Percentiles rank a stretch among this genome's conserved stretches.
Evolutionary conservation across 2,113 vertebrate species (phyloP).

Genomic region (Megalops atlanticus): DNA sequence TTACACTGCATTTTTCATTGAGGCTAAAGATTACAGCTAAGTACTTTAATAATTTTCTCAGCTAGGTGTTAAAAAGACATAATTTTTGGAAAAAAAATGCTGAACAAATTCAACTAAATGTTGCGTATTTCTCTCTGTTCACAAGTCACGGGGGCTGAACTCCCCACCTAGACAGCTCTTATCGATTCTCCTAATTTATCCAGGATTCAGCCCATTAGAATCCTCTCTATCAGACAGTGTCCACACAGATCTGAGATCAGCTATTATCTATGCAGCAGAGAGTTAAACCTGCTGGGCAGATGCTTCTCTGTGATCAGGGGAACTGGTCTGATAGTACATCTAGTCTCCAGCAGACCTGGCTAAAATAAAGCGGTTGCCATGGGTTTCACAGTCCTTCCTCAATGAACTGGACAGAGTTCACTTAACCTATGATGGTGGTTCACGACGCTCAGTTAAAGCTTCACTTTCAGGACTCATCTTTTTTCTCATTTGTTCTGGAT

Average conservation of each 20-base stretch:
- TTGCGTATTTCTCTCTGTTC: background rate
- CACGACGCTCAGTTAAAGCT: too few relatives aligned
- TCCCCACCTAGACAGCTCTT: background rate
- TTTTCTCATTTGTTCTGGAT: too few relatives aligned
- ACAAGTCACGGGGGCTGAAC: background rate
- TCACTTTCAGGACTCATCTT: too few relatives aligned
- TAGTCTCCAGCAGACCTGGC: too few relatives aligned
- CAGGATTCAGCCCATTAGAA: background rate
- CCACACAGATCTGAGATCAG: background rate
- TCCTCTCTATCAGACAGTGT: background rate
- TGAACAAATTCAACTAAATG: background rate
- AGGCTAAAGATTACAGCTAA: background rate
- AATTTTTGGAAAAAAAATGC: background rate
- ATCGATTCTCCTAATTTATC: background rate
- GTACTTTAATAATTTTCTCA: background rate
- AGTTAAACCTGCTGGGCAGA: background rate
- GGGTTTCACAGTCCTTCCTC: too few relatives aligned
- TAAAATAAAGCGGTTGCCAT: too few relatives aligned
- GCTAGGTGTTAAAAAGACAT: background rate
- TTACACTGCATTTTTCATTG: background rate
- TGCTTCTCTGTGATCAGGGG: background rate
- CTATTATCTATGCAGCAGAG: background rate
- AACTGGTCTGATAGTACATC: background rate
- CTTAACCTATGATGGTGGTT: too few relatives aligned
- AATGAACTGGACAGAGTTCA: too few relatives aligned